Evolutionary conservation across 1,140 invertebrate species (phyloP), one percentile per base, ranked within the genome.

Genomic region (Drosophila takahashii): DNA sequence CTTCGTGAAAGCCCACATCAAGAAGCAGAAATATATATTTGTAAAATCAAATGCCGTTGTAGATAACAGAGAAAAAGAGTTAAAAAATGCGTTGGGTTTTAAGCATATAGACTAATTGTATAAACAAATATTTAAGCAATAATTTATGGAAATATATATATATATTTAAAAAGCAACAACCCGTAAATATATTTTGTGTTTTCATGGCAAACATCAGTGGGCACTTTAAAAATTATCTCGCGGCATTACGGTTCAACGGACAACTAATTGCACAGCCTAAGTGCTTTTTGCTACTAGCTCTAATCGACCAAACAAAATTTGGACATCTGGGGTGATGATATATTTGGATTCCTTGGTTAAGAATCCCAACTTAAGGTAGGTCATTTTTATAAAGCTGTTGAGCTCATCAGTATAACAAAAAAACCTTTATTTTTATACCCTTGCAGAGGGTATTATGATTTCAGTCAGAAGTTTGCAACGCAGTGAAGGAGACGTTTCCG

Each of bases 71-170:
- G 45, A 32, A 73, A 73, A 59, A 36, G 45, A 51, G 36, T 53
- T 58, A 9, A 37, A 53, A 41, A 42, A 37, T 69, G 71, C 60
- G 58, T 72, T 77, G 51, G 65, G 61, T 76, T 67, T 44, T 57
- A 67, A 53, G 57, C 57, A 64, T 64, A 54, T 83, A 86, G 83
- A 66, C 79, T 86, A 86, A 86, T 86, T 86, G 83, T 86, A 79
- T 79, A 86, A 83, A 87, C 58, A 69, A 72, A 54, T 86, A 86
- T 79, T 83, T 86, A 86, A 87, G 83, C 57, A 86, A 83, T 86
- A 89, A 86, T 79, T 86, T 86, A 86, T 89, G 71, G 48, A 83
- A 90, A 89, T 56, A 86, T 79, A 80, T 60, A 80, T 60, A 65
- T 71, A 78, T 69, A 64, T 78, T 48, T 53, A 54, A 69, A 65